Conservation (phyloP, 2,797 vertebrate species). For the Epinephelus malabaricus region DNA sequence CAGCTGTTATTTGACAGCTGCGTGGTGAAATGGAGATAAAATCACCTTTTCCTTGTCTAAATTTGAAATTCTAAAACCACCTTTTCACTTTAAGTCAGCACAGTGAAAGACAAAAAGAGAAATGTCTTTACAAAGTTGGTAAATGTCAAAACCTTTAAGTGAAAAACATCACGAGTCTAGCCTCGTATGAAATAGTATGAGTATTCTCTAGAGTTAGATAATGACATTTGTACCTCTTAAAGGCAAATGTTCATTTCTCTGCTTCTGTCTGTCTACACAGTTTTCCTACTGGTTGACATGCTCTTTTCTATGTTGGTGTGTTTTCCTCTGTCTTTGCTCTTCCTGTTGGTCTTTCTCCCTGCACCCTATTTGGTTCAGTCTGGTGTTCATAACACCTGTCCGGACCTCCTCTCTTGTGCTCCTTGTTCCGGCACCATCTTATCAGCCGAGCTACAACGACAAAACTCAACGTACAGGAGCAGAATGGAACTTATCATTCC, state of each 20-base stretch:
- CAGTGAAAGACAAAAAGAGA: not conserved
- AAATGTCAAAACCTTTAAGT: slow-evolving; percentile 41
- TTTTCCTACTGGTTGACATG: not conserved
- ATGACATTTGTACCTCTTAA: slow-evolving; percentile 13
- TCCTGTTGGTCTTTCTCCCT: slow-evolving; percentile 30
- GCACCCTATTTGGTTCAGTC: slow-evolving; percentile 28
- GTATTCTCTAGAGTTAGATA: not conserved
- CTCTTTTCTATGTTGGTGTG: slow-evolving; percentile 4
- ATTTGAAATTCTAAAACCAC: not conserved
- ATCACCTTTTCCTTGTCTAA: not conserved
- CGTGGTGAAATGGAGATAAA: not conserved
- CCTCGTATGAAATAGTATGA: not conserved
- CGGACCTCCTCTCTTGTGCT: slow-evolving; percentile 19
- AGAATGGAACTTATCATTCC: slow-evolving; percentile 45
- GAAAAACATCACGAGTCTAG: not conserved
- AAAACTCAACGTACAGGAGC: slow-evolving; percentile 20
- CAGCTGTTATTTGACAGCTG: not conserved
- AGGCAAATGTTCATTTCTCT: not conserved
- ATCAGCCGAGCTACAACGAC: slow-evolving; percentile 42
- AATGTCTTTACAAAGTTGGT: not conserved
- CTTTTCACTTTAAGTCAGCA: not conserved
- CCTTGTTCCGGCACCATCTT: slow-evolving; percentile 19
- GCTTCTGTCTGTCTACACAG: not conserved
- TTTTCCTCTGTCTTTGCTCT: slow-evolving; percentile 17
- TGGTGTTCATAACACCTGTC: slow-evolving; percentile 26